These are phyloP conservation scores for Geococcyx californianus DNA, from an alignment of 2,113 vertebrate genomes.

Conservation along the genomic window DNA sequence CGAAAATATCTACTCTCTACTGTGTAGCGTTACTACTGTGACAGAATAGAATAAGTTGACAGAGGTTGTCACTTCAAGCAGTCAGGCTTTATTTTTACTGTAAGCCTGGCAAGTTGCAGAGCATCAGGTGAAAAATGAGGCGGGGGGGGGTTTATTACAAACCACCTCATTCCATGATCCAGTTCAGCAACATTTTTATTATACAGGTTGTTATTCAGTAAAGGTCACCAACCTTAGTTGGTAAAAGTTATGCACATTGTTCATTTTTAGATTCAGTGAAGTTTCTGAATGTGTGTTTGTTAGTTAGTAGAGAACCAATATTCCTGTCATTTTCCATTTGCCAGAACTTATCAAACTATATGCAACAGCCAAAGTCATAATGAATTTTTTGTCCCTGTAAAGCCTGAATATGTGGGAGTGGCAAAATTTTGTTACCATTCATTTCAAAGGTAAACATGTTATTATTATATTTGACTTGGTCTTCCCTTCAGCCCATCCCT, in stretches of 20 bases:
- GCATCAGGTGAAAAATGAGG: background rate
- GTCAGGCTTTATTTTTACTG: background rate
- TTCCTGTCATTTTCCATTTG: background rate
- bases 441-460: background rate
- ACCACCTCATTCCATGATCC: background rate
- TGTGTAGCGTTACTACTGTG: background rate
- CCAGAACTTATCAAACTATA: background rate
- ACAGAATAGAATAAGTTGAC: background rate
- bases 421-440: background rate
- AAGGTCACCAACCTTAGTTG: background rate
- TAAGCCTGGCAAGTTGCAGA: background rate
- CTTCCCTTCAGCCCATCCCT: background rate
- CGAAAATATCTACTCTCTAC: background rate
- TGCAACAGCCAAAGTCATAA: background rate
- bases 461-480: background rate
- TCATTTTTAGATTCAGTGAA: conserved; percentile 12
- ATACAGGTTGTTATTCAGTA: background rate
- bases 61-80: background rate
- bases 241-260: background rate
- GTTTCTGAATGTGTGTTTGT: background rate
- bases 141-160: background rate
- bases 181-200: background rate
- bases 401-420: background rate
- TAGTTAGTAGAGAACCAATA: background rate
- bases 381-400: background rate